Conservation (phyloP, 2,797 vertebrate species). For the Avahi laniger region DNA sequence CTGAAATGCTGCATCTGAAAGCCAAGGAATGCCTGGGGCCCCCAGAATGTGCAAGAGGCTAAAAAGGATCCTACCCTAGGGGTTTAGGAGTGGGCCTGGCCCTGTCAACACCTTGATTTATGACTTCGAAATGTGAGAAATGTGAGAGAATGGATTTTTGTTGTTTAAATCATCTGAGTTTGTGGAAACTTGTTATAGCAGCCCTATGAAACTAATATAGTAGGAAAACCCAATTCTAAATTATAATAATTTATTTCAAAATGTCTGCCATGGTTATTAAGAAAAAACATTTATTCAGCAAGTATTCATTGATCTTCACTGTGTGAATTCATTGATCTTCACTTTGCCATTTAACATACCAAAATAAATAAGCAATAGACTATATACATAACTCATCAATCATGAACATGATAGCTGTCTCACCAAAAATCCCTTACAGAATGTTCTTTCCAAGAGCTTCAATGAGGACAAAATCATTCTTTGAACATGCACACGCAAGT, state of each 20-base stretch:
- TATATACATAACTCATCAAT: background rate
- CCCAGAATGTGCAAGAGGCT: background rate
- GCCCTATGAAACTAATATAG: background rate
- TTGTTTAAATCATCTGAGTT: background rate
- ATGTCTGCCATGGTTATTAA: background rate
- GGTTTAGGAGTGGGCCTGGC: background rate
- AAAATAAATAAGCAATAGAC: background rate
- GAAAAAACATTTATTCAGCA: background rate
- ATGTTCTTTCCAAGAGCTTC: background rate
- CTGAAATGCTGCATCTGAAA: background rate
- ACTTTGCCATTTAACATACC: background rate
- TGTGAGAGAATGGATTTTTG: background rate
- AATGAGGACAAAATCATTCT: background rate
- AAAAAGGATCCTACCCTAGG: background rate
- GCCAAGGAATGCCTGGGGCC: background rate
- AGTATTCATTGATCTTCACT: background rate
- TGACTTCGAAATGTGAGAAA: background rate
- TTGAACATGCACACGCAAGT: too few relatives aligned
- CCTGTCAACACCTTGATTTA: background rate
- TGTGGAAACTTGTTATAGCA: background rate
- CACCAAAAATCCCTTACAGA: background rate
- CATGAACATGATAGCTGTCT: background rate
- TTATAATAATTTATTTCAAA: background rate
- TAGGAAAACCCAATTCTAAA: background rate
- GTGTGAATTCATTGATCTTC: background rate